phyloP scores from a whole-genome alignment of 2,888 invertebrate species.

The Operophtera brumata region DNA sequence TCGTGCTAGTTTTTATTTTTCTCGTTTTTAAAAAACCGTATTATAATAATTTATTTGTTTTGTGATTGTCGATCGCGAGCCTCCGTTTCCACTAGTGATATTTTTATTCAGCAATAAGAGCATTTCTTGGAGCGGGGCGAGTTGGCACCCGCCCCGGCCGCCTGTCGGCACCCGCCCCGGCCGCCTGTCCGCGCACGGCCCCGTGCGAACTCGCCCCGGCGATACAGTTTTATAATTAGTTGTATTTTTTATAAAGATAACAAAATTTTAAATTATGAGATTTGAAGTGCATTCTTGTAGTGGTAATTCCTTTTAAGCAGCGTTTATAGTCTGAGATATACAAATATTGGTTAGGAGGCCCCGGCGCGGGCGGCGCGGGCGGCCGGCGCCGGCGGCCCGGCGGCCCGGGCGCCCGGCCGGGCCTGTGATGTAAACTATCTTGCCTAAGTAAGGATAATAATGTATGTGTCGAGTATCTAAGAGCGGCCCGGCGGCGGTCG shows the following conservation, averaged over 20 bases:
- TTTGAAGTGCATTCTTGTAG: constrained; percentile 80
- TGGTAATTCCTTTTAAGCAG: constrained; percentile 76
- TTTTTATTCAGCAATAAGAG: constrained; percentile 79
- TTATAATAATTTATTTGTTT: constrained; percentile 76
- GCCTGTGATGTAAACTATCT: constrained; percentile 75
- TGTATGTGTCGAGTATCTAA: constrained; percentile 69
- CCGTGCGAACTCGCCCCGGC: neutral
- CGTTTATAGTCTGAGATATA: constrained; percentile 70
- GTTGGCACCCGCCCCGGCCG: neutral
- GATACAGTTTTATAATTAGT: constrained; percentile 65
- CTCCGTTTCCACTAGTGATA: constrained; percentile 80
- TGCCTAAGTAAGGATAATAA: constrained; percentile 77
- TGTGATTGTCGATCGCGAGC: constrained; percentile 68
- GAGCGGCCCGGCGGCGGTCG: constrained; percentile 60
- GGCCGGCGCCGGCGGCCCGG: constrained; percentile 42
- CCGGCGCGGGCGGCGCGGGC: constrained; percentile 13
- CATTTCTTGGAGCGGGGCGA: constrained; percentile 63
- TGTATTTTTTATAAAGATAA: constrained; percentile 71
- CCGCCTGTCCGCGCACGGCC: constrained; percentile 7
- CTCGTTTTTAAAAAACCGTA: constrained; percentile 70
- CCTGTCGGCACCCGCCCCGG: no score
- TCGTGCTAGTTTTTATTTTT: constrained; percentile 70
- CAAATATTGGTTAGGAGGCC: constrained; percentile 38
- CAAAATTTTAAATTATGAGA: constrained; percentile 77
- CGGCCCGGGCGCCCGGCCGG: constrained; percentile 22